Percentiles rank a stretch among this genome's conserved stretches.
These are phyloP conservation scores for Litoditis marina DNA, from an alignment of 2,888 invertebrate species.

Conservation along the genomic window DNA sequence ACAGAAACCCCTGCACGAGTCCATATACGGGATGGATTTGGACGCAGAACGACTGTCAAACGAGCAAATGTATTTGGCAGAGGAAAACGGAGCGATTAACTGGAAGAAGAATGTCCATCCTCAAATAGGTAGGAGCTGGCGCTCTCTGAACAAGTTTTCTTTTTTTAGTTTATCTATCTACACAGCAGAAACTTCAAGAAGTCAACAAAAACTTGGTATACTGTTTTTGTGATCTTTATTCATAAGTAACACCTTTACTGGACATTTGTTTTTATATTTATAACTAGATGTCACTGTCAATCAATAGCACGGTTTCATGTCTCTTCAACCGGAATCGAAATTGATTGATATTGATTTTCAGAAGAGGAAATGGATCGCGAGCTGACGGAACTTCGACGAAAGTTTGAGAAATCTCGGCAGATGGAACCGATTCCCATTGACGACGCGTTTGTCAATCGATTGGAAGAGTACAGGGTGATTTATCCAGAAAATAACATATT, in stretches of 20 bases:
- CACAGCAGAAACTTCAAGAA: too few relatives aligned
- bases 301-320: neutral
- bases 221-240: too few relatives aligned
- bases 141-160: too few relatives aligned
- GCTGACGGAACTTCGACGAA: neutral
- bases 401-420: constrained; percentile 10
- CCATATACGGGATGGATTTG: constrained; percentile 5
- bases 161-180: too few relatives aligned
- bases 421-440: constrained; percentile 14
- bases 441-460: constrained; percentile 10
- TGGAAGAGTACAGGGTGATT: constrained; percentile 14
- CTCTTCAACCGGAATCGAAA: too few relatives aligned
- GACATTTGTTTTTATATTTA: too few relatives aligned
- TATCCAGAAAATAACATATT: too few relatives aligned
- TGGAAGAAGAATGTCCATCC: constrained; percentile 23
- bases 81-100: constrained; percentile 13
- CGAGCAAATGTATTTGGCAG: constrained; percentile 10
- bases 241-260: too few relatives aligned
- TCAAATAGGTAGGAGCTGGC: constrained; percentile 2
- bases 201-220: too few relatives aligned
- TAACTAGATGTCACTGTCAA: too few relatives aligned
- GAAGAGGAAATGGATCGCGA: constrained; percentile 7
- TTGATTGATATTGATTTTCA: too few relatives aligned
- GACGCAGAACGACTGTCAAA: constrained; percentile 12
- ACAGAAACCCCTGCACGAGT: constrained; percentile 6